A percentile compares a stretch with the other conserved stretches of the same genome.
These are phyloP conservation scores for Xiphophorus birchmanni DNA, from an alignment of 2,797 vertebrate species.

Conservation along the genomic window DNA sequence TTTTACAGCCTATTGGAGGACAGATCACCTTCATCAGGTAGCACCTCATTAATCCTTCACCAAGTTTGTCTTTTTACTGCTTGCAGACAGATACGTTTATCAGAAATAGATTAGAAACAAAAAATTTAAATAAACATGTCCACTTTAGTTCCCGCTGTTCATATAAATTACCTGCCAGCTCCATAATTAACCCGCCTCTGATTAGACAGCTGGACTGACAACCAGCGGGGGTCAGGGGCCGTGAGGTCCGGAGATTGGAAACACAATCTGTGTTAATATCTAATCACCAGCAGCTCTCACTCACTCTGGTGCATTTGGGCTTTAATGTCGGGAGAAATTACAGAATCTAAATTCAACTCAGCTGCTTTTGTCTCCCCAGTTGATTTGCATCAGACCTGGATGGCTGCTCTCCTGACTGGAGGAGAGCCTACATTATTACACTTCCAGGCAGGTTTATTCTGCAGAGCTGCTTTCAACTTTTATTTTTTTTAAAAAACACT, in stretches of 20 bases:
- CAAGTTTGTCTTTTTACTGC: background rate
- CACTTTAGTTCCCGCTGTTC: background rate
- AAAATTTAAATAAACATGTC: background rate
- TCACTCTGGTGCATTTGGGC: slow-evolving; percentile 12
- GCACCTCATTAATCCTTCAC: background rate
- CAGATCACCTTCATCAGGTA: background rate
- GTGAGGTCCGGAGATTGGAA: slow-evolving; percentile 12
- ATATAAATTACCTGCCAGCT: slow-evolving; percentile 11
- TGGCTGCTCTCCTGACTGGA: slow-evolving; percentile 35
- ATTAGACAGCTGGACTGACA: slow-evolving; percentile 17
- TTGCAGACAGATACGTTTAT: background rate
- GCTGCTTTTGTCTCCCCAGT: slow-evolving; percentile 16
- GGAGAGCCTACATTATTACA: slow-evolving; percentile 37
- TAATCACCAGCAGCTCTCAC: slow-evolving; percentile 9
- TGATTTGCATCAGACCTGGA: slow-evolving; percentile 35
- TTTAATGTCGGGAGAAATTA: slow-evolving; percentile 39
- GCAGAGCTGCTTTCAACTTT: slow-evolving; percentile 37
- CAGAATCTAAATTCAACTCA: slow-evolving; percentile 48
- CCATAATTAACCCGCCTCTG: slow-evolving; percentile 26
- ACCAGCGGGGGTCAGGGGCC: slow-evolving; percentile 5
- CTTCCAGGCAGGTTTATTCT: slow-evolving; percentile 26
- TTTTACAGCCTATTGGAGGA: background rate
- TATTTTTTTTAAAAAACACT: background rate
- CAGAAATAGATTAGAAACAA: background rate
- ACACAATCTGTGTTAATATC: slow-evolving; percentile 32